phyloP scores from a whole-genome alignment of 2,888 invertebrate species.

The Tetragonisca angustula region DNA sequence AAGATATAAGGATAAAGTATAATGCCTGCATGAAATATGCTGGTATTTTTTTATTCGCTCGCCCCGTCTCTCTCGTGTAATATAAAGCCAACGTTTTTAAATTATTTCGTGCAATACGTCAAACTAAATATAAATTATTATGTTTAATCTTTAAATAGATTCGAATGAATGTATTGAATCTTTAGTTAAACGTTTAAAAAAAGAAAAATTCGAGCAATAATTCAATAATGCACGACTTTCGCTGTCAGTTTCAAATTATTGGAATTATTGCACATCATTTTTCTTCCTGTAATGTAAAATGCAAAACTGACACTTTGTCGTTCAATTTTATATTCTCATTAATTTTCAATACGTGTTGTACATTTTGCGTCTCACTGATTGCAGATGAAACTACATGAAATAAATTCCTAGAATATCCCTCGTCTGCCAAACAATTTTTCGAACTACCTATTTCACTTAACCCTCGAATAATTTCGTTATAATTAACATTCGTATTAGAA shows the following conservation, averaged over 20 bases:
- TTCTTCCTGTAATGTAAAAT: too few species aligned
- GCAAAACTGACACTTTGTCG: too few species aligned
- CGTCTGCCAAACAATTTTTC: not conserved
- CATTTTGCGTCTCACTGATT: too few species aligned
- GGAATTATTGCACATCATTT: too few species aligned
- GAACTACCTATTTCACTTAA: not conserved
- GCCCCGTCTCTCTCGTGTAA: not conserved
- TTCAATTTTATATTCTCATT: too few species aligned
- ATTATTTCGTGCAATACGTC: not conserved
- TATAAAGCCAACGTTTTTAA: not conserved
- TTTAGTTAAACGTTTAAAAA: too few species aligned
- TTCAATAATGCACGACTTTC: too few species aligned
- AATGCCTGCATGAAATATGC: not conserved
- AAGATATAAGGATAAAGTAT: not conserved
- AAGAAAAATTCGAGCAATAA: too few species aligned
- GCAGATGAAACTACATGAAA: not conserved
- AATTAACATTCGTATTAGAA: too few species aligned
- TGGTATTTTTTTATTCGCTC: not conserved
- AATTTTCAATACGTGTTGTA: too few species aligned
- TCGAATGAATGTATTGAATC: not conserved
- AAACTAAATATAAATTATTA: not conserved
- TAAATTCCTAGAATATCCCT: not conserved
- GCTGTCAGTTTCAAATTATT: too few species aligned
- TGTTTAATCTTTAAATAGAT: not conserved
- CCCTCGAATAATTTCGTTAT: too few species aligned